Evolutionary conservation across 2,797 vertebrate species (phyloP).

Genomic region (Poliocrania exsul): DNA sequence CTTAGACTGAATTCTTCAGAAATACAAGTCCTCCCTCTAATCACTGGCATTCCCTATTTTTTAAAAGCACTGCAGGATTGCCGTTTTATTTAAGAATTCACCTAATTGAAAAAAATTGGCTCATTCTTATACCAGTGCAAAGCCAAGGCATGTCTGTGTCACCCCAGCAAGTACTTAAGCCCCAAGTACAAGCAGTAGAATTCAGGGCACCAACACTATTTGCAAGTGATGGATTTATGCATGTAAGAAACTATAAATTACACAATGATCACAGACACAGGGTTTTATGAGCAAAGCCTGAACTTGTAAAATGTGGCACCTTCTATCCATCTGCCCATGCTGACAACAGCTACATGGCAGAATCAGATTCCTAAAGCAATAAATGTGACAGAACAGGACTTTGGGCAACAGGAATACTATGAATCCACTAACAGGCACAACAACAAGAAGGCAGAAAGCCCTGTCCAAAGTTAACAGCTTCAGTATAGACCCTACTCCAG

Average conservation of each 20-base stretch:
- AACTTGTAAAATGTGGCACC: not conserved
- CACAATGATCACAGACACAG: not conserved
- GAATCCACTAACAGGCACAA: not conserved
- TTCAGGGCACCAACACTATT: not conserved
- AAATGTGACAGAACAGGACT: not conserved
- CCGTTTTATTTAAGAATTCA: not conserved
- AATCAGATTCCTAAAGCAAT: not conserved
- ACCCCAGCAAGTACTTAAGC: not conserved
- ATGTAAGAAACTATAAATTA: not conserved
- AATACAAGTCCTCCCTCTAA: not conserved
- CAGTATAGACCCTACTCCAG: not conserved
- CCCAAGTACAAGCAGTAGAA: not conserved
- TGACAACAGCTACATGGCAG: not conserved
- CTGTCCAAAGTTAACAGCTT: not conserved
- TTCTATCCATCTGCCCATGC: not conserved
- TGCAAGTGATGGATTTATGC: constrained; percentile 5
- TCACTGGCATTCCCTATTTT: not conserved
- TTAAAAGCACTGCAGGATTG: not conserved
- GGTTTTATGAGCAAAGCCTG: not conserved
- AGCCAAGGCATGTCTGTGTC: not conserved
- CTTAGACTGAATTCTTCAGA: not conserved
- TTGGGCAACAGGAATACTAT: not conserved
- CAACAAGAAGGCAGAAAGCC: not conserved
- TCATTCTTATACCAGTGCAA: not conserved
- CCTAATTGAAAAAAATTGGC: rapidly evolving